Base-by-base conservation (phyloP, 1,140 invertebrate genomes). In the Lordiphosa mommai region DNA sequence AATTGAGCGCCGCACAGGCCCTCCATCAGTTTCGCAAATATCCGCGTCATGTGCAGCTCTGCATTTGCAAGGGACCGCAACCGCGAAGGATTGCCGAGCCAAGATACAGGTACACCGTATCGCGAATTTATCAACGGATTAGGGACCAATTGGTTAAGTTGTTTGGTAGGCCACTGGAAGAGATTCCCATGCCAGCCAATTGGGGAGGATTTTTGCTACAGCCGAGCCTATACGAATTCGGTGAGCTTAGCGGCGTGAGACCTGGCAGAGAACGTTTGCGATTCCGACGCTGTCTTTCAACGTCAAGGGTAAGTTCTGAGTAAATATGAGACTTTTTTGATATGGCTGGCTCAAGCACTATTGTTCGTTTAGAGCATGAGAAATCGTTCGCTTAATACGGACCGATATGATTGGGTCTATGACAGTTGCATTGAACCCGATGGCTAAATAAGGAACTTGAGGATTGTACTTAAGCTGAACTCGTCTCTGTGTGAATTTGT, bases 401-500 rank as follows among this genome's bases (percentile, higher is more conserved):
- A 69, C 27, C 41, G 55, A 7, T 58, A 68, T 34, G 69, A 72
- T 50, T 79, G 73, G 74, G 29, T 80, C 5, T 80, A 61, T 10
- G 74, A 80, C 13, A 58, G 20, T 7, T 30, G 20, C 34, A 30
- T 53, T 5, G 55, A 66, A 5, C 33, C 23, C 6, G 23, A 27
- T n/a, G n/a, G n/a, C n/a, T n/a, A n/a, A n/a, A n/a, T n/a, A n/a
- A n/a, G n/a, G n/a, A n/a, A n/a, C n/a, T n/a, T n/a, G n/a, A n/a
- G n/a, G n/a, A n/a, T n/a, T n/a, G n/a, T n/a, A n/a, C n/a, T n/a
- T n/a, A n/a, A n/a, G n/a, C n/a, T n/a, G n/a, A n/a, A n/a, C n/a
- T n/a, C n/a, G n/a, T n/a, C n/a, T n/a, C n/a, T n/a, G n/a, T n/a
- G n/a, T n/a, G n/a, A n/a, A n/a, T n/a, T n/a, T n/a, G n/a, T n/a